phyloP scores from a whole-genome alignment of 2,113 vertebrate species.

The Circaetus cinerascens region DNA sequence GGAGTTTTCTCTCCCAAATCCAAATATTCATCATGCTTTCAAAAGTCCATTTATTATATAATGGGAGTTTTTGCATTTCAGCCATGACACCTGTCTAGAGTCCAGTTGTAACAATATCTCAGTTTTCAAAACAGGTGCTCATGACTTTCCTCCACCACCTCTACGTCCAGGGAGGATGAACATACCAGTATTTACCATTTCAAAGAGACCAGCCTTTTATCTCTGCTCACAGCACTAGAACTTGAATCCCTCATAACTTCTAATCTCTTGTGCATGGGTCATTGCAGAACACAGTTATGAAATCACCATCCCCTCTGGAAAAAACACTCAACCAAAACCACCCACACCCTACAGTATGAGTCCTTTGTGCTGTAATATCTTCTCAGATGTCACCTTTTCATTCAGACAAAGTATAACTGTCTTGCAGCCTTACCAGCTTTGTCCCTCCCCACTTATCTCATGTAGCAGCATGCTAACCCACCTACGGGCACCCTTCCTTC shows the following conservation, averaged over 20 bases:
- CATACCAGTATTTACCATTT: background rate
- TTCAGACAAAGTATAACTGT: background rate
- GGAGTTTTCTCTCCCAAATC: background rate
- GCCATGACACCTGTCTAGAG: background rate
- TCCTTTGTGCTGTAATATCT: background rate
- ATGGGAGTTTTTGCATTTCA: background rate
- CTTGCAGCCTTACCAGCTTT: background rate
- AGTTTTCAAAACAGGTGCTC: background rate
- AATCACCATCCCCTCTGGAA: background rate
- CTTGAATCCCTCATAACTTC: background rate
- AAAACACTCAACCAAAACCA: background rate
- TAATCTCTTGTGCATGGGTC: background rate
- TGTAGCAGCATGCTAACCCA: background rate
- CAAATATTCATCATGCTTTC: background rate
- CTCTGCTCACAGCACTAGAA: background rate
- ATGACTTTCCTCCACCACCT: background rate
- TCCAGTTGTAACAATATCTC: background rate
- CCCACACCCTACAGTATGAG: background rate
- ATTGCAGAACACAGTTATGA: background rate
- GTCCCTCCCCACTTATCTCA: background rate
- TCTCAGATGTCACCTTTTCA: background rate
- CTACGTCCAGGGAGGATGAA: background rate
- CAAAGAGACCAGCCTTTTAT: background rate
- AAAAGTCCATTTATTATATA: background rate
- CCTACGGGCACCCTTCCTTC: fast-evolving